phyloP scores from a whole-genome alignment of 2,797 vertebrate genomes.

The Furcifer pardalis region DNA sequence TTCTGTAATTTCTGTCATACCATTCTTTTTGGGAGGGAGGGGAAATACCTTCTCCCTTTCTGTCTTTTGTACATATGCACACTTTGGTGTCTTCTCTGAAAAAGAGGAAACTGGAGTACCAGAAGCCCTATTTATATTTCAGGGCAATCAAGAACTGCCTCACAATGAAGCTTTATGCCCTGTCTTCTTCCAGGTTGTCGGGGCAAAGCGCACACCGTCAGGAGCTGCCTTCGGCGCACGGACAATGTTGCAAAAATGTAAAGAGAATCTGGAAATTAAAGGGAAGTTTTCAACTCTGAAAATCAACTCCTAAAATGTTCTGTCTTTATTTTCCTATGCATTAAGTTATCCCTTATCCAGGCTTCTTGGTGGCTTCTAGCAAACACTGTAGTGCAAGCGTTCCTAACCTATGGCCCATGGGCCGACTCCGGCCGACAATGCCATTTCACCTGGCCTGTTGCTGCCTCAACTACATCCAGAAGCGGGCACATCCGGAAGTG shows the following conservation, averaged over 20 bases:
- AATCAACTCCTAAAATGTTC: neutral
- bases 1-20: neutral
- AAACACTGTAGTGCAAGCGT: neutral
- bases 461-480: too few species aligned
- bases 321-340: neutral
- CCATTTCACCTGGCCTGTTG: too few species aligned
- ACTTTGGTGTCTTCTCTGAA: neutral
- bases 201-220: too few species aligned
- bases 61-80: fast-evolving
- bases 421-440: too few species aligned
- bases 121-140: neutral
- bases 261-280: neutral
- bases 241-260: neutral
- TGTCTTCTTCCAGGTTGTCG: too few species aligned
- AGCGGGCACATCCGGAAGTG: too few species aligned
- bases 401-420: too few species aligned
- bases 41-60: too few species aligned
- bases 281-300: neutral
- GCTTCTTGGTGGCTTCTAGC: neutral
- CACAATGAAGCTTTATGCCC: slow-evolving; percentile 31
- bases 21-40: too few species aligned
- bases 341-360: neutral
- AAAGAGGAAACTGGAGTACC: neutral
- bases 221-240: too few species aligned
- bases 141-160: neutral